phyloP scores from a whole-genome alignment of 2,797 vertebrate genomes.

The Pteropus rufus region DNA sequence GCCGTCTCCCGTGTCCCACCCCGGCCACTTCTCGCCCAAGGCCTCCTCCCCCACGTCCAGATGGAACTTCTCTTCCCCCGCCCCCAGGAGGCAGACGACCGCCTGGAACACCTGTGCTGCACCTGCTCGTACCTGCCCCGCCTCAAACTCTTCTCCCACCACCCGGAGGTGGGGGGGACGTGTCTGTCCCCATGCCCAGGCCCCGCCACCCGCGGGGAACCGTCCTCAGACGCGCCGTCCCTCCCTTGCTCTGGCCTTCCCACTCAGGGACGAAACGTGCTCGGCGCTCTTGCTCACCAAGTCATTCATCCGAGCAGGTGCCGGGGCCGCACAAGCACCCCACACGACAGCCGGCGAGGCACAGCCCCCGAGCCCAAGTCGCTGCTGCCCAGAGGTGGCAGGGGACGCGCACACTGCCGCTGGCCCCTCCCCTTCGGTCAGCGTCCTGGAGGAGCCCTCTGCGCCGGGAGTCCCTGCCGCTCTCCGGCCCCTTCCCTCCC shows the following conservation, averaged over 20 bases:
- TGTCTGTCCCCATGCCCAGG: no score
- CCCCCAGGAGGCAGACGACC: no score
- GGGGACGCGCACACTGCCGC: accelerated
- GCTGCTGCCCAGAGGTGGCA: accelerated
- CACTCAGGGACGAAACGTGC: not conserved
- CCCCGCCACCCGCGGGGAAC: no score
- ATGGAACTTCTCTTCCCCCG: no score
- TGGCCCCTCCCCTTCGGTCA: accelerated
- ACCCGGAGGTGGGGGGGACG: accelerated
- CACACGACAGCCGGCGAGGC: accelerated
- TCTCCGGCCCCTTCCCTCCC: not conserved
- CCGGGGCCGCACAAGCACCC: not conserved
- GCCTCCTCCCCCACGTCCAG: accelerated
- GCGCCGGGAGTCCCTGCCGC: accelerated
- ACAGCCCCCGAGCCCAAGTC: not conserved
- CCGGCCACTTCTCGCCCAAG: accelerated
- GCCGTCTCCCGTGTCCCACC: not conserved
- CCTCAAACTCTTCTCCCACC: not conserved
- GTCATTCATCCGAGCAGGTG: not conserved
- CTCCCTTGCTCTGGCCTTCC: not conserved
- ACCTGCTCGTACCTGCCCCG: no score
- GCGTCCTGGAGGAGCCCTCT: not conserved
- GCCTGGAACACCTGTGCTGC: no score
- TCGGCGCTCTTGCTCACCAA: accelerated
- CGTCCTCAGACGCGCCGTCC: no score